Conservation (phyloP, 2,113 vertebrate species). For the Alligator sinensis region DNA sequence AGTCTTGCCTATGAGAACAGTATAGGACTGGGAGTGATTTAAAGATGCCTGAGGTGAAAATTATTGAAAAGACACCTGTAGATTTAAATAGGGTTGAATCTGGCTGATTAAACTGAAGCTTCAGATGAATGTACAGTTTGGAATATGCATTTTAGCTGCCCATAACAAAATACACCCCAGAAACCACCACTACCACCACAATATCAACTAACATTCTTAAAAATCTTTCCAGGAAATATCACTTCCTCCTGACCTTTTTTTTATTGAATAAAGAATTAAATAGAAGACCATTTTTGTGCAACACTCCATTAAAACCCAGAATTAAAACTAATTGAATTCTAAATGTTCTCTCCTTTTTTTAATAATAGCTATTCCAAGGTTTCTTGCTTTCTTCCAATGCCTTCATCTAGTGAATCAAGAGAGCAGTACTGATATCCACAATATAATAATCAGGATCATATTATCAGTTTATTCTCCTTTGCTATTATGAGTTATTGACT, state of each 20-base stretch:
- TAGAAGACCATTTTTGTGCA: not conserved
- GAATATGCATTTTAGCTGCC: not conserved
- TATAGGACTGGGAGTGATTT: not conserved
- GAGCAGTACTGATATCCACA: not conserved
- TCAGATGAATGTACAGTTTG: not conserved
- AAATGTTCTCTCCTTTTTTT: not conserved
- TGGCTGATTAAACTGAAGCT: not conserved
- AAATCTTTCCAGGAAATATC: not conserved
- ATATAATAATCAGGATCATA: not conserved
- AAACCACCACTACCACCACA: not conserved
- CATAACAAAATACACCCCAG: not conserved
- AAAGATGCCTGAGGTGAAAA: not conserved
- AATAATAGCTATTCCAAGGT: not conserved
- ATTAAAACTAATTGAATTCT: not conserved
- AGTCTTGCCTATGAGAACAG: not conserved
- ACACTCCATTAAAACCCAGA: not conserved
- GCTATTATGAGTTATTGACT: not conserved
- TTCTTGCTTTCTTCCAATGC: not conserved
- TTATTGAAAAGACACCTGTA: not conserved
- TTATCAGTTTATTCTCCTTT: not conserved
- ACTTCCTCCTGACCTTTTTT: not conserved
- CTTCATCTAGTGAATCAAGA: not conserved
- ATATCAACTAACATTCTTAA: not conserved
- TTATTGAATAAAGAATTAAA: not conserved
- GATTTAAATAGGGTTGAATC: not conserved